phyloP scores from a whole-genome alignment of 2,888 invertebrate genomes.

The Pristionchus arcanus region DNA sequence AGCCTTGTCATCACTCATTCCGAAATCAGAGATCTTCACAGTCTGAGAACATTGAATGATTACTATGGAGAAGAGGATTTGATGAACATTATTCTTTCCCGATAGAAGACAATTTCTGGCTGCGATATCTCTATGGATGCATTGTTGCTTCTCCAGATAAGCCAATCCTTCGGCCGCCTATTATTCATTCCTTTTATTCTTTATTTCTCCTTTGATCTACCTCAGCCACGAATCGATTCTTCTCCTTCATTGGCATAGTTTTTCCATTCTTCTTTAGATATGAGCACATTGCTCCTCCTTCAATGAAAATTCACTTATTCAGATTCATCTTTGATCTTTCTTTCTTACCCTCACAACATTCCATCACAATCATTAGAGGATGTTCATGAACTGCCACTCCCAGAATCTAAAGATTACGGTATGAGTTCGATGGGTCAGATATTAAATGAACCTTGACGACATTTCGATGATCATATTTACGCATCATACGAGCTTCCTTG shows the following conservation, averaged over 20 bases:
- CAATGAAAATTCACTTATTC: neutral
- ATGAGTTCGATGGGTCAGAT: neutral
- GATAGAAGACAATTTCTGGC: conserved; percentile 87
- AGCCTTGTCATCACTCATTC: conserved; percentile 74
- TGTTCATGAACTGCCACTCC: too few species aligned
- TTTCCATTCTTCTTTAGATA: conserved; percentile 69
- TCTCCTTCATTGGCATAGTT: conserved; percentile 60
- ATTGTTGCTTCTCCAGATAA: conserved; percentile 88
- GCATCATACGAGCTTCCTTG: conserved; percentile 75
- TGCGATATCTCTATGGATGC: conserved; percentile 90
- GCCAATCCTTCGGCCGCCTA: conserved; percentile 87
- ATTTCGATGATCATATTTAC: conserved; percentile 70
- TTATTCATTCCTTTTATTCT: neutral
- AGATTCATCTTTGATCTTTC: conserved; percentile 41
- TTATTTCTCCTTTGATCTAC: neutral
- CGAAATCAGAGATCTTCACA: conserved; percentile 80
- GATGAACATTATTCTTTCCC: conserved; percentile 22
- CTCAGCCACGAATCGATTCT: conserved; percentile 70
- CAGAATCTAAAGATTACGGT: conserved; percentile 63
- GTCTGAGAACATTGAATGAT: conserved; percentile 56
- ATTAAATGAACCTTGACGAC: conserved; percentile 63
- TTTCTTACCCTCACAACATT: conserved; percentile 57
- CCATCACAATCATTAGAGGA: conserved; percentile 76
- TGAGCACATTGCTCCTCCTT: conserved; percentile 65
- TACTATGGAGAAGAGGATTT: neutral